Evolutionary conservation across 2,797 vertebrate species (phyloP).

Genomic region (Notolabrus celidotus): DNA sequence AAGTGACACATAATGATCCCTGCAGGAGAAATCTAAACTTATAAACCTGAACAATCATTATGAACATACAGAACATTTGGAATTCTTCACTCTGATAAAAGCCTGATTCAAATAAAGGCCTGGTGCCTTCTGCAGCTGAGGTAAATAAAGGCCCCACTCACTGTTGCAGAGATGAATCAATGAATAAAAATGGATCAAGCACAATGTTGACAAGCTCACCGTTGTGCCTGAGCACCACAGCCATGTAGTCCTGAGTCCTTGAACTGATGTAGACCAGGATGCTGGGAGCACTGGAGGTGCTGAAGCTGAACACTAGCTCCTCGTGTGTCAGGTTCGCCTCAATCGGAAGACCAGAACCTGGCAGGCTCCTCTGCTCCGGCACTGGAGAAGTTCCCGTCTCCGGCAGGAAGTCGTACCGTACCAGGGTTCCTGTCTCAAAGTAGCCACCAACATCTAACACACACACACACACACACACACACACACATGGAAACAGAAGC

Average conservation of each 20-base stretch:
- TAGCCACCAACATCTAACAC: constrained; percentile 93
- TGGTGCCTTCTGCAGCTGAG: too few relatives aligned
- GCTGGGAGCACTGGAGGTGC: constrained; percentile 91
- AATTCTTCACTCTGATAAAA: too few relatives aligned
- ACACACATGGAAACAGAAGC: background rate
- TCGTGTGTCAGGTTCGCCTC: constrained; percentile 89
- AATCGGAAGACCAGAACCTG: constrained; percentile 45
- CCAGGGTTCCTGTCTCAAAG: constrained; percentile 95
- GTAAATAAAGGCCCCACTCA: too few relatives aligned
- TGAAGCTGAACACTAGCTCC: constrained; percentile 94
- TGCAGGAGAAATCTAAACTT: too few relatives aligned
- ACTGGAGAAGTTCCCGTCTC: constrained; percentile 53
- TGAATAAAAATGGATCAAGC: too few relatives aligned
- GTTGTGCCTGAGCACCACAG: constrained; percentile 88
- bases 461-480: background rate
- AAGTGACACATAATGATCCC: background rate
- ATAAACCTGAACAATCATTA: too few relatives aligned
- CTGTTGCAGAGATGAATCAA: too few relatives aligned
- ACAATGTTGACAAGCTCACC: constrained; percentile 51
- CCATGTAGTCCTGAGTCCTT: constrained; percentile 92
- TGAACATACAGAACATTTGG: too few relatives aligned
- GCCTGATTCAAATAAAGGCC: too few relatives aligned
- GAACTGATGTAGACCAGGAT: constrained; percentile 94
- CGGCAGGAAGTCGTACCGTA: constrained; percentile 92
- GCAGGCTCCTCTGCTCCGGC: constrained; percentile 73